Conservation (phyloP, 1,140 invertebrate genomes). For the Drosophila suzukii region DNA sequence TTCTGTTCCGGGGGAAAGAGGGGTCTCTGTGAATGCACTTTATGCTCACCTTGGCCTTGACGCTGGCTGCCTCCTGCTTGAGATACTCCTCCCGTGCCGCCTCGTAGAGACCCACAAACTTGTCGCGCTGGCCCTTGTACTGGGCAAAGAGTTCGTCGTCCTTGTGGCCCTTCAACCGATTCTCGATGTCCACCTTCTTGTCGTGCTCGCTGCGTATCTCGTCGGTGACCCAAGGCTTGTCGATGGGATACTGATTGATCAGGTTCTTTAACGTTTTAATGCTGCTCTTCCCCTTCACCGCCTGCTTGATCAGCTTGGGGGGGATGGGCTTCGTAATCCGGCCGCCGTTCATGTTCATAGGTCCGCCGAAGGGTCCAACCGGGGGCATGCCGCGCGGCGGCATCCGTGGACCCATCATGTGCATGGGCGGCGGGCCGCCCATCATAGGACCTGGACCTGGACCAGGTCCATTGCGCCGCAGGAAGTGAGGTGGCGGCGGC, state of each 20-base stretch:
- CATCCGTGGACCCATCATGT: slow-evolving; percentile 64
- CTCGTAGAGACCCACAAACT: slow-evolving; percentile 80
- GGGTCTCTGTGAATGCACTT: slow-evolving; percentile 6
- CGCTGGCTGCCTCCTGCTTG: slow-evolving; percentile 75
- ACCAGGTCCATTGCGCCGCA: slow-evolving; percentile 55
- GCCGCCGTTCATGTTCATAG: slow-evolving; percentile 55
- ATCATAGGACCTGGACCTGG: slow-evolving; percentile 45
- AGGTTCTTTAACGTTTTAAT: slow-evolving; percentile 81
- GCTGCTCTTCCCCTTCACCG: slow-evolving; percentile 73
- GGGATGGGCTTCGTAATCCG: slow-evolving; percentile 75
- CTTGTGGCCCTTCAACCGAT: slow-evolving; percentile 82
- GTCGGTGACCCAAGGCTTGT: slow-evolving; percentile 83
- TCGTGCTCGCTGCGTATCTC: slow-evolving; percentile 73
- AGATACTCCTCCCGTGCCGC: slow-evolving; percentile 69
- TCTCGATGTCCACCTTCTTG: slow-evolving; percentile 79
- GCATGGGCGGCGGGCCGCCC: slow-evolving; percentile 60
- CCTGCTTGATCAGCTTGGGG: slow-evolving; percentile 69
- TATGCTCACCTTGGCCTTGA: slow-evolving; percentile 75
- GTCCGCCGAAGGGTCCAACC: slow-evolving; percentile 33
- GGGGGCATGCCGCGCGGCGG: slow-evolving; percentile 53
- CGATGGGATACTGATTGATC: slow-evolving; percentile 83
- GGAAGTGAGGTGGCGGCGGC: slow-evolving; percentile 61
- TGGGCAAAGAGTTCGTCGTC: slow-evolving; percentile 82
- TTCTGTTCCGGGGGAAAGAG: background rate
- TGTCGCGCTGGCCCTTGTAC: slow-evolving; percentile 82